phyloP scores from a whole-genome alignment of 2,888 invertebrate genomes.

The Eremobia ochroleuca region DNA sequence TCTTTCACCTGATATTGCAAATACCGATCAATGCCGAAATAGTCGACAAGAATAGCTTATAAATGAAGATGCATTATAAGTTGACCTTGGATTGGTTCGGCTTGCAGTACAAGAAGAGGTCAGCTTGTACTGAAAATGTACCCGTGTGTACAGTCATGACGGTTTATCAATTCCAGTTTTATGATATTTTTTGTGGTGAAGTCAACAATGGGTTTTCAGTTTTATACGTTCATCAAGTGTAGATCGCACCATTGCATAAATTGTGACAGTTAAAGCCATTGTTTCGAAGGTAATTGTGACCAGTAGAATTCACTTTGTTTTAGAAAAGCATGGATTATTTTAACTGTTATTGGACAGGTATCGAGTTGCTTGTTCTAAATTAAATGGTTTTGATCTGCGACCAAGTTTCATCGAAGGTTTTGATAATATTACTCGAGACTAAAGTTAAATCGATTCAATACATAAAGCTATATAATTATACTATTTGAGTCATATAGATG shows the following conservation, averaged over 20 bases:
- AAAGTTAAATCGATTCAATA: neutral
- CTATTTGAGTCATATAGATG: no score
- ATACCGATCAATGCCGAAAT: conserved; percentile 48
- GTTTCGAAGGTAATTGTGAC: conserved; percentile 1
- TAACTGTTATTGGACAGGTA: neutral
- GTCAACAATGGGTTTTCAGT: conserved; percentile 17
- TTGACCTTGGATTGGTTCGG: neutral
- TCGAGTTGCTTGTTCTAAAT: neutral
- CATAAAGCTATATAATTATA: no score
- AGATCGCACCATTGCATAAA: conserved; percentile 15
- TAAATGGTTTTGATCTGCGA: neutral
- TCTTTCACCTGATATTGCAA: conserved; percentile 56
- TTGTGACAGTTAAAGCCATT: conserved; percentile 13
- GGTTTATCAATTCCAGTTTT: conserved; percentile 15
- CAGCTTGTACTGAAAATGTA: neutral
- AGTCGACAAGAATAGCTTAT: conserved; percentile 8
- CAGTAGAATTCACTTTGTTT: neutral
- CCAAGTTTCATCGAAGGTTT: neutral
- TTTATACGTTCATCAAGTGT: conserved; percentile 2
- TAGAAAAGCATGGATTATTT: neutral
- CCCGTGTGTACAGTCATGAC: neutral
- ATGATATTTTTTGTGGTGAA: neutral
- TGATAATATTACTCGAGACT: neutral
- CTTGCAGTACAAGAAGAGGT: neutral
- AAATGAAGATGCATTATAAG: neutral